Evolutionary conservation across 2,113 vertebrate species (phyloP).

Genomic region (rabbit (Oryctolagus cuniculus)): DNA sequence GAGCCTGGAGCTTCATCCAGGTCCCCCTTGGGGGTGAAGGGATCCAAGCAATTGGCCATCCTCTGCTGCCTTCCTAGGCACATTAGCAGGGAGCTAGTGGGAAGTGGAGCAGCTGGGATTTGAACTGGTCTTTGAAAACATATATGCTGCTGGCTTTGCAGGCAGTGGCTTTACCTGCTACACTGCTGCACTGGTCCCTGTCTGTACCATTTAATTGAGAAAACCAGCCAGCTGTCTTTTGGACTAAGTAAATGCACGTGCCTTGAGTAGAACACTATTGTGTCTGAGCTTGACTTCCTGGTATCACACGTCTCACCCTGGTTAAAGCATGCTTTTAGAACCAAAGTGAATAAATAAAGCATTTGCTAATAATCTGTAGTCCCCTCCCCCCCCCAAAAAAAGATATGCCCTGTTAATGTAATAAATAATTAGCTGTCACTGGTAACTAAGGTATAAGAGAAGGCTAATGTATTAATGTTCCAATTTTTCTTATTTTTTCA

Average conservation of each 20-base stretch:
- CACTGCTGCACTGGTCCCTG: no score
- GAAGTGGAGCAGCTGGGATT: no score
- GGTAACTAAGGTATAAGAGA: neutral
- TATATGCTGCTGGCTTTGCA: no score
- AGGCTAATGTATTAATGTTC: neutral
- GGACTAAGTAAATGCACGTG: neutral
- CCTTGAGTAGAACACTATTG: neutral
- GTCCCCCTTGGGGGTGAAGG: no score
- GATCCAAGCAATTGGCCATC: no score
- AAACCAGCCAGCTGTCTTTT: neutral
- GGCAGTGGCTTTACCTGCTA: no score
- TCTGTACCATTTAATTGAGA: neutral
- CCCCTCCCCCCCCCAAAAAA: neutral
- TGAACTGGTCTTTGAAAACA: no score
- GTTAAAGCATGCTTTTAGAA: neutral
- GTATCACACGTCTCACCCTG: neutral
- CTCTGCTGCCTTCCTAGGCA: no score
- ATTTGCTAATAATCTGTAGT: neutral
- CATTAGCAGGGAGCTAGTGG: no score
- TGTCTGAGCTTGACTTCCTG: neutral
- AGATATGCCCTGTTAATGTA: neutral
- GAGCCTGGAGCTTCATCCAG: no score
- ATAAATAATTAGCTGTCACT: neutral
- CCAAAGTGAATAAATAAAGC: conserved; percentile 16
- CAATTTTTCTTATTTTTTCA: neutral